Evolutionary conservation across 2,113 vertebrate species (phyloP), one percentile per base, ranked within the genome.

Genomic region (Psittacara wagleri): DNA sequence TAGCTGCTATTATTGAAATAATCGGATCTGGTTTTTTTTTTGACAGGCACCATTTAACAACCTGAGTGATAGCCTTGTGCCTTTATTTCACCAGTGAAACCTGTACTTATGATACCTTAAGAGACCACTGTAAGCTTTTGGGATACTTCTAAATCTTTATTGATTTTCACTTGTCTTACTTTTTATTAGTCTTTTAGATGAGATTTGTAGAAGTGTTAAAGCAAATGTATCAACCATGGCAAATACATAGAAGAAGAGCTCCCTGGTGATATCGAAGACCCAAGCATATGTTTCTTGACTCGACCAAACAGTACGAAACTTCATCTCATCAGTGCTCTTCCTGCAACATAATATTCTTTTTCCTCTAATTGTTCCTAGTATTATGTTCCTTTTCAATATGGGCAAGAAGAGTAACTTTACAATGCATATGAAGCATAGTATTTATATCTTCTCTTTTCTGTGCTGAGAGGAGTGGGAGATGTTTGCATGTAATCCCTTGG

Each of bases 41-140:
- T 97, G 96, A 94, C 89, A 97, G 90, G 79, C 79, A 46, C 84
- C 95, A 92, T 97, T 97, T 97, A 96, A 73, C 93, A 96, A 81
- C 2, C 24, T 95, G 96, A 97, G 61, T 77, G 83, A 96, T 93
- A 72, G 95, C 55, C 52, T 51, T 43, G 35, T 7, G 33, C 62
- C 59, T 95, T 83, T 83, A 72, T 91, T 93, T 81, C 76, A 51
- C 67, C 41, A n/a, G 48, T 78, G 90, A 92, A 94, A 81, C 33
- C 48, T 75, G 9, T n/a, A 51, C 51, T 90, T 64, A 44, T 6
- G 74, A n/a, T 79, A 86, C 83, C 70, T 66, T 85, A 27, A 59
- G 39, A 59, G 90, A 86, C 61, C 61, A 52, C 44, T 70, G 85
- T 75, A 49, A 83, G 61, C 92, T 90, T 92, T 85, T 73, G 87